These are phyloP conservation scores for Himantopus leucocephalus DNA, from an alignment of 2,113 vertebrate species.

Conservation along the genomic window DNA sequence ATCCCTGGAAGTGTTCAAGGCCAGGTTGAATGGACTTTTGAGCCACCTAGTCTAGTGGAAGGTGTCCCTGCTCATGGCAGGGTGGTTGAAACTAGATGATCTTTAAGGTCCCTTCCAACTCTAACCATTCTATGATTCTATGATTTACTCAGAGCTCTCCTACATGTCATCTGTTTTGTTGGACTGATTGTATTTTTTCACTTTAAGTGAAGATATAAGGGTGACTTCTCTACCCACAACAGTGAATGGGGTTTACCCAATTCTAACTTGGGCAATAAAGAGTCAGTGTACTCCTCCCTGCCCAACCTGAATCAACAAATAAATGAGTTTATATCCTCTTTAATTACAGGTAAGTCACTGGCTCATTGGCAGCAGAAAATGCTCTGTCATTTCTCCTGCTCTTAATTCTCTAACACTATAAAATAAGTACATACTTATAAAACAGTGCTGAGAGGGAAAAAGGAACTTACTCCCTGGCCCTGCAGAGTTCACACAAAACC, in stretches of 20 bases:
- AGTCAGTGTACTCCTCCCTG: neutral
- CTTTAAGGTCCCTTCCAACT: too few relatives aligned
- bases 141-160: neutral
- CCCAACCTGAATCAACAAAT: constrained; percentile 23
- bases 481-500: neutral
- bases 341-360: neutral
- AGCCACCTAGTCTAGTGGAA: too few relatives aligned
- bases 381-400: neutral
- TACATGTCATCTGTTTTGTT: neutral
- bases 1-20: too few relatives aligned
- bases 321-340: neutral
- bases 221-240: neutral
- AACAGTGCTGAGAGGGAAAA: neutral
- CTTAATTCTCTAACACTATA: neutral
- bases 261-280: neutral
- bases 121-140: too few relatives aligned
- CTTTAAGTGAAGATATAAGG: neutral
- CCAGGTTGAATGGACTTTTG: too few relatives aligned
- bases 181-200: neutral
- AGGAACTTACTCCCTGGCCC: neutral
- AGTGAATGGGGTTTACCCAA: neutral
- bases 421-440: neutral
- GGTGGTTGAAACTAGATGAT: too few relatives aligned
- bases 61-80: too few relatives aligned
- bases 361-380: neutral